Percentiles rank a stretch among this genome's conserved stretches.
Conservation (phyloP, 2,797 vertebrate genomes). For the Psittacula echo region DNA sequence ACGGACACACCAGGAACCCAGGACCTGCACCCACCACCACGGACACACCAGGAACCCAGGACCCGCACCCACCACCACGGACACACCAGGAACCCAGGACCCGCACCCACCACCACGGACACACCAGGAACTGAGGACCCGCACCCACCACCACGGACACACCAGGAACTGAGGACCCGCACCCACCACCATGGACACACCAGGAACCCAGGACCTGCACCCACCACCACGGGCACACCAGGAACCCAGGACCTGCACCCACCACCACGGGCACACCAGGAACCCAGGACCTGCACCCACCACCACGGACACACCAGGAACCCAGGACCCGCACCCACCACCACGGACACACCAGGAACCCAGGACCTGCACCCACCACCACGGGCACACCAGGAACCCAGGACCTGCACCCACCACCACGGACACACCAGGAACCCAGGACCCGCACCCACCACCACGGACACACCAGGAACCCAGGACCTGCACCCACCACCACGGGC, state of each 20-base stretch:
- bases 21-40: conserved; percentile 71
- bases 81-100: conserved; percentile 72
- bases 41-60: conserved; percentile 72
- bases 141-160: conserved; percentile 72
- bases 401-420: conserved; percentile 71
- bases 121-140: conserved; percentile 73
- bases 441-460: conserved; percentile 71
- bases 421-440: conserved; percentile 72
- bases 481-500: conserved; percentile 71
- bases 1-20: conserved; percentile 72
- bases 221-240: conserved; percentile 83
- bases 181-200: conserved; percentile 80
- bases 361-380: conserved; percentile 71
- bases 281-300: not conserved
- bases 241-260: not conserved
- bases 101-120: conserved; percentile 71
- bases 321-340: conserved; percentile 8
- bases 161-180: conserved; percentile 72
- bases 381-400: conserved; percentile 72
- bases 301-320: conserved; percentile 83
- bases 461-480: conserved; percentile 72
- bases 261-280: conserved; percentile 83
- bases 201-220: conserved; percentile 2
- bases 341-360: conserved; percentile 80
- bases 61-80: conserved; percentile 71